Evolutionary conservation across 37 sponge, comb jelly and placozoan species (phyloP).

Genomic region (Theonella swinhoei): DNA sequence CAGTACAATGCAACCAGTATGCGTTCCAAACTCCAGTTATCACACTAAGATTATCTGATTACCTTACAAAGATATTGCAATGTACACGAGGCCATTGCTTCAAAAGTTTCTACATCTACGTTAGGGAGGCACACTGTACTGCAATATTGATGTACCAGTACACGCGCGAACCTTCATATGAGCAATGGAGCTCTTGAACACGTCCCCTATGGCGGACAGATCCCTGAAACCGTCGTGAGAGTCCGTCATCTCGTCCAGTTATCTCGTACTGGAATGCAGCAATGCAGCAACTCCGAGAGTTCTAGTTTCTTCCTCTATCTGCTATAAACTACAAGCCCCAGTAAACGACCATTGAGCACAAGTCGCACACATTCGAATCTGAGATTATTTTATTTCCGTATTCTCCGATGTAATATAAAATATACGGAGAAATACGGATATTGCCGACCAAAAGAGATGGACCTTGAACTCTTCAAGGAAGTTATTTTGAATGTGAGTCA

Average conservation of each 20-base stretch:
- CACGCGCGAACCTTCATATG: conserved; percentile 74
- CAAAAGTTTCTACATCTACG: too few species aligned
- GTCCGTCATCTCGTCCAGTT: conserved; percentile 24
- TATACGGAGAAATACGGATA: background rate
- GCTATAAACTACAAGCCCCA: background rate
- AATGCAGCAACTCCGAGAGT: too few species aligned
- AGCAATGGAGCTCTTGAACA: conserved; percentile 51
- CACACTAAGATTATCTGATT: too few species aligned
- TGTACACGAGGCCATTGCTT: too few species aligned
- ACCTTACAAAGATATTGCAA: too few species aligned
- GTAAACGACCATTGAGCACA: too few species aligned
- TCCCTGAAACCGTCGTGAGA: conserved; percentile 20
- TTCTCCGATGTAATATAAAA: background rate
- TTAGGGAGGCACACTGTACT: too few species aligned
- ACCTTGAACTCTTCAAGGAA: conserved; percentile 2
- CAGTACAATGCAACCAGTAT: too few species aligned
- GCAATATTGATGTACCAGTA: too few species aligned
- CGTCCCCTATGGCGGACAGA: conserved; percentile 53
- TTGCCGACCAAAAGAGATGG: background rate
- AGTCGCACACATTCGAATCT: background rate
- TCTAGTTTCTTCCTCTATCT: background rate
- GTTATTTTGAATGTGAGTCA: conserved; percentile 1
- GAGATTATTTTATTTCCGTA: conserved; percentile 5
- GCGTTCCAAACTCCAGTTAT: too few species aligned
- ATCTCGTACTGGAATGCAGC: background rate